Percentiles rank a stretch among this genome's conserved stretches.
Conservation (phyloP, 1,140 invertebrate species). For the Idris sp. region DNA sequence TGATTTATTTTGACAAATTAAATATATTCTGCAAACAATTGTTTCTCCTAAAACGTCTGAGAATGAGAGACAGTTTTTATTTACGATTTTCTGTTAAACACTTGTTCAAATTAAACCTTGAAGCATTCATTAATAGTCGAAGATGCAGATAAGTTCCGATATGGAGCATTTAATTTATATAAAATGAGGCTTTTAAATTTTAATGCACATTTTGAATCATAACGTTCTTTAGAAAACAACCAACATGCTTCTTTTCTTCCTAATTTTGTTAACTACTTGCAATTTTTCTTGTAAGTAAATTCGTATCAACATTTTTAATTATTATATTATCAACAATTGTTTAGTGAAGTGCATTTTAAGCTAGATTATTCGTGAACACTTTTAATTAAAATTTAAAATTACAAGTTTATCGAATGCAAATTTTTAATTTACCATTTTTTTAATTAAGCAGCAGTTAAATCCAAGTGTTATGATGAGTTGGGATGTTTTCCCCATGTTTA, state of each 20-base stretch:
- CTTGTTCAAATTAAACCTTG: conserved; percentile 6
- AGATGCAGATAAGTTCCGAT: background rate
- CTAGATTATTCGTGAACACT: no score
- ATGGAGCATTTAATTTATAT: conserved; percentile 1
- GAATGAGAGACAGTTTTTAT: background rate
- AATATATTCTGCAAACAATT: no score
- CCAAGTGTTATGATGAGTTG: conserved; percentile 47
- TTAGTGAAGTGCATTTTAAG: no score
- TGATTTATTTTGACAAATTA: conserved; percentile 7
- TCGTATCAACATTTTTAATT: no score
- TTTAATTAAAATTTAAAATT: no score
- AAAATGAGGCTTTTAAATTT: conserved; percentile 6
- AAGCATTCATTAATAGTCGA: conserved; percentile 1
- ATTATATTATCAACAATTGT: no score
- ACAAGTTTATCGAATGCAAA: no score
- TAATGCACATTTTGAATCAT: background rate
- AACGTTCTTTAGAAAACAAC: no score
- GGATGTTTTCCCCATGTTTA: conserved; percentile 58
- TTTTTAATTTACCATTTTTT: no score
- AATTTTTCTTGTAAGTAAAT: no score
- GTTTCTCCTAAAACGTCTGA: background rate
- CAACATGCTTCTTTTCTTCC: no score
- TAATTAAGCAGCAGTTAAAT: conserved; percentile 2
- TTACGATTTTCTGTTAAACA: background rate
- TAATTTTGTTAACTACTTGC: no score